These are phyloP conservation scores for Pedionomus torquatus DNA, from an alignment of 2,113 vertebrate genomes.

Conservation along the genomic window DNA sequence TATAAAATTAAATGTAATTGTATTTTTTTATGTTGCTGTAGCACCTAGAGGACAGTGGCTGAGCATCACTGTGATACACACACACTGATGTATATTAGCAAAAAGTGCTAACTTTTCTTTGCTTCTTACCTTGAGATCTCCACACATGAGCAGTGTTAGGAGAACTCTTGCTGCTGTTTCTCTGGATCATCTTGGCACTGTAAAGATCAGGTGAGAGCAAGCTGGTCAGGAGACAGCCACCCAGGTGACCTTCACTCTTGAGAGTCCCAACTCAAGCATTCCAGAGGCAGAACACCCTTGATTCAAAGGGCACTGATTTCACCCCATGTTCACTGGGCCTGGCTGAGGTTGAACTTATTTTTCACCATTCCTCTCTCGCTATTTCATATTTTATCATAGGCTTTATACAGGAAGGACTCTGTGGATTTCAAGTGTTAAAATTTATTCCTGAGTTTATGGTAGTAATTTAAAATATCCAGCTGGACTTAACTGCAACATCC, in stretches of 20 bases:
- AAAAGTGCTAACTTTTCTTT: neutral
- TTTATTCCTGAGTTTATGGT: constrained; percentile 46
- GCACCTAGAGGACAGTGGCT: neutral
- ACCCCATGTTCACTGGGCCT: neutral
- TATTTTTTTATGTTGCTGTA: neutral
- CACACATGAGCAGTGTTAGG: neutral
- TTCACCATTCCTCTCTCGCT: neutral
- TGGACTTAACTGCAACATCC: constrained; percentile 38
- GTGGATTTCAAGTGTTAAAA: neutral
- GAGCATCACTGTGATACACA: neutral
- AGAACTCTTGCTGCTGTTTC: neutral
- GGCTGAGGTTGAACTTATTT: neutral
- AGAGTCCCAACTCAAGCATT: neutral
- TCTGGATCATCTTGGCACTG: neutral
- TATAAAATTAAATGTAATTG: neutral
- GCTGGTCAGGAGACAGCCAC: neutral
- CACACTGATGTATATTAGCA: neutral
- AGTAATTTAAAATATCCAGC: constrained; percentile 56
- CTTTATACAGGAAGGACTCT: neutral
- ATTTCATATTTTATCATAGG: neutral
- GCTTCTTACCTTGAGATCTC: neutral
- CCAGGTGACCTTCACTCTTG: neutral
- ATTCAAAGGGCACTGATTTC: neutral
- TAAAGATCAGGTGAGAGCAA: neutral
- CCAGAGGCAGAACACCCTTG: neutral